Evolutionary conservation across 2,113 vertebrate species (phyloP).

Genomic region (Phrynosoma platyrhinos): DNA sequence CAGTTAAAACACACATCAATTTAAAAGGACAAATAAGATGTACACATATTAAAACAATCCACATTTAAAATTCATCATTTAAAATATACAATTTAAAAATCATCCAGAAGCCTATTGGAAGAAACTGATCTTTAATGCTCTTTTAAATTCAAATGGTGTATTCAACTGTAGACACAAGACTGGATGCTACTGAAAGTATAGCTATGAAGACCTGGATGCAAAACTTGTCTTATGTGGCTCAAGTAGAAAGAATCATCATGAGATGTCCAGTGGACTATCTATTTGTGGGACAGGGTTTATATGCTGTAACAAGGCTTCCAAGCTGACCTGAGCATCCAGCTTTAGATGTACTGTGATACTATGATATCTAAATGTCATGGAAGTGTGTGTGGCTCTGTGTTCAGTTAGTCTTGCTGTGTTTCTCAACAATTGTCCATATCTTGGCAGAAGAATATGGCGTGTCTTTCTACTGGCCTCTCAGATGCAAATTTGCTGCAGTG

Average conservation of each 20-base stretch:
- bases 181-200: neutral
- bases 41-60: too few relatives aligned
- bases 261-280: neutral
- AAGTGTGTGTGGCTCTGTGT: neutral
- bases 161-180: neutral
- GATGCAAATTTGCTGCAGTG: neutral
- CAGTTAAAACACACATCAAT: too few relatives aligned
- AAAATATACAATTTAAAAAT: too few relatives aligned
- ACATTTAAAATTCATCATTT: too few relatives aligned
- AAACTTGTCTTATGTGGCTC: neutral
- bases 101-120: too few relatives aligned
- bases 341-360: too few relatives aligned
- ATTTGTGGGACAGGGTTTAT: neutral
- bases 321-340: neutral
- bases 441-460: neutral
- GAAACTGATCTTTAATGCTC: too few relatives aligned
- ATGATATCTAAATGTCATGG: neutral
- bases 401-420: neutral
- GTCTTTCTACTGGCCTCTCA: neutral
- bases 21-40: too few relatives aligned
- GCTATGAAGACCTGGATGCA: neutral
- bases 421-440: neutral
- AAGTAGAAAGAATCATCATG: neutral
- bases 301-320: neutral
- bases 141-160: too few relatives aligned